Base-by-base conservation (phyloP, 2,888 invertebrate genomes). In the Cryptophagus acutangulus region DNA sequence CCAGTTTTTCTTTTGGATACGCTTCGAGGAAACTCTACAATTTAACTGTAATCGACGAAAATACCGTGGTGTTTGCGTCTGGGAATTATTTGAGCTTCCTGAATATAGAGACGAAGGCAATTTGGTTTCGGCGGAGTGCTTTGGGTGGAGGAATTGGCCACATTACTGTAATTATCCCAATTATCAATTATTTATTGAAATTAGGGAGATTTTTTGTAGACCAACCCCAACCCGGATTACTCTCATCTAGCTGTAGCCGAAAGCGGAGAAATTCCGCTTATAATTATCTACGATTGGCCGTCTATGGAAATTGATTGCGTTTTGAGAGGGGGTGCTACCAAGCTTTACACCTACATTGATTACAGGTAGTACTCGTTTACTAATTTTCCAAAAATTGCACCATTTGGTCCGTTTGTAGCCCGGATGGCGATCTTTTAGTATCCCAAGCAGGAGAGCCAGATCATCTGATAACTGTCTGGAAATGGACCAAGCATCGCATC, bases 381-480 rank as follows among this genome's bases (percentile, higher is more conserved):
- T 4, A 36, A 28, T n/a, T 9, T 9, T 9, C 20, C 9, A 20
- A 9, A 29, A 37, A 33, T n/a, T 5, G n/a, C 12, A 37, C 4
- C 9, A n/a, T 36, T 31, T 36, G 14, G 34, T 33, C 35, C n/a
- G 8, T 37, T 67, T 70, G 9, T 62, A 92, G 90, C 59, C 81
- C 84, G 2, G 81, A 85, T 54, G 94, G 93, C 1, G 78, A 81
- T 39, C 66, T 90, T 30, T 67, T 94, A 40, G 87, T 84, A 0
- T 87, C 88, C 0, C 85, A 88, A 61, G 90, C 90, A 1, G 85
- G 84, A 5, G 82, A 84, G 45, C 93, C 93, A 0, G 93, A 94
- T 65, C 89, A 82, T 62, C 81, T 85, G 65, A 73, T 93, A 24
- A 92, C 92, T 0, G 79, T 94, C 41, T 94, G 92, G 92, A 79